Evolutionary conservation across 2,797 vertebrate species (phyloP).

Genomic region (Tachyglossus aculeatus): DNA sequence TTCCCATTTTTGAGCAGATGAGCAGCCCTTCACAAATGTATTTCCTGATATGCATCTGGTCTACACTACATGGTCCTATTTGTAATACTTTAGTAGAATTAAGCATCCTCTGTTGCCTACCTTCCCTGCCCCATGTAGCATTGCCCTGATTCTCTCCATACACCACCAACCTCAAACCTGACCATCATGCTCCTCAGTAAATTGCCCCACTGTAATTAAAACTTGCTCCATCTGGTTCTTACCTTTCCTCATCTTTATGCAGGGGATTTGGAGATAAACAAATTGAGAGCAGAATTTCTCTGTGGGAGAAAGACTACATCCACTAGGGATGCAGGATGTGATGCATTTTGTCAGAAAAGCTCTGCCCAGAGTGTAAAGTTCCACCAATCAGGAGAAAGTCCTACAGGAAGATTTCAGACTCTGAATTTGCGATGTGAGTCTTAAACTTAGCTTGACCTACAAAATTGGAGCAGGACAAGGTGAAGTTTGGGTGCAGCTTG

Average conservation of each 20-base stretch:
- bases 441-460: too few species aligned
- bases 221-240: neutral
- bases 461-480: too few species aligned
- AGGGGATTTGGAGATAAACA: neutral
- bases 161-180: neutral
- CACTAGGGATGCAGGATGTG: too few species aligned
- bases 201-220: neutral
- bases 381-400: too few species aligned
- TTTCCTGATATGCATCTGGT: accelerated
- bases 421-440: too few species aligned
- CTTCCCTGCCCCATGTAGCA: neutral
- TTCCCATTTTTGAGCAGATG: neutral
- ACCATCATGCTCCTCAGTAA: neutral
- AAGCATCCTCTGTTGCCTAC: neutral
- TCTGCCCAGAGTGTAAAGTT: too few species aligned
- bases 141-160: neutral
- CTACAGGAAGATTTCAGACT: too few species aligned
- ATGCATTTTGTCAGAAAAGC: too few species aligned
- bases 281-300: neutral
- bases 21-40: neutral
- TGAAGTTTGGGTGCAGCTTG: too few species aligned
- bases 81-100: neutral
- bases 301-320: too few species aligned
- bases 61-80: too few species aligned
- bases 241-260: neutral